Evolutionary conservation across 1,140 invertebrate species (phyloP).

Genomic region (Oryctes rhinoceros): DNA sequence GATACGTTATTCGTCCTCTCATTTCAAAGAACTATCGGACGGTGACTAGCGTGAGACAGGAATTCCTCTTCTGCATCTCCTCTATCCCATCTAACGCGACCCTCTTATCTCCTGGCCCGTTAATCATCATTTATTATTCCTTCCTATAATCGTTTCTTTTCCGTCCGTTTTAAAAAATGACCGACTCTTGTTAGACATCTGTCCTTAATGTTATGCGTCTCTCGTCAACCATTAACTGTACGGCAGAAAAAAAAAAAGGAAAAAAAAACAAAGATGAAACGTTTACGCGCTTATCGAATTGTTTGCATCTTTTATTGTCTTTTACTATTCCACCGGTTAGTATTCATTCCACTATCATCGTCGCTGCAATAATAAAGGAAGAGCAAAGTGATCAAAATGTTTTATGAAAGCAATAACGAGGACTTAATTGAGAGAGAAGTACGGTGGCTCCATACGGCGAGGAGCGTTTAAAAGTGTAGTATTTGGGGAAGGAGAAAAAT

Average conservation of each 20-base stretch:
- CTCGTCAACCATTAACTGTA: not conserved
- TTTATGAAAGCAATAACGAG: constrained; percentile 7
- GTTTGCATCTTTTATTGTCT: constrained; percentile 29
- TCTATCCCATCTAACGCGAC: not conserved
- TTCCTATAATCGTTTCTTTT: constrained; percentile 26
- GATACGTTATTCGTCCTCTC: constrained; percentile 16
- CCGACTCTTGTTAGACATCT: constrained; percentile 14
- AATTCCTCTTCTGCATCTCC: constrained; percentile 27
- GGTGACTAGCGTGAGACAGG: constrained; percentile 38
- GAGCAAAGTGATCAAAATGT: not conserved
- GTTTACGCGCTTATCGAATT: constrained; percentile 31
- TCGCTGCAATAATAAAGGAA: not conserved
- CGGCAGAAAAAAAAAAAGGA: not conserved
- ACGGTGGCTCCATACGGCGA: not conserved
- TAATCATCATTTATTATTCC: constrained; percentile 40
- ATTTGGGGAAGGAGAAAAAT: constrained; percentile 21
- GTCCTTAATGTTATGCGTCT: constrained; percentile 1
- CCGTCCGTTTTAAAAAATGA: constrained; percentile 36
- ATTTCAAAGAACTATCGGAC: constrained; percentile 34
- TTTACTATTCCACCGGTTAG: not conserved
- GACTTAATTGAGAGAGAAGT: constrained; percentile 7
- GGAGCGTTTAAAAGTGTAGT: not conserved
- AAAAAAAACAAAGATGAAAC: not conserved
- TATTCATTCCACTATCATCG: not conserved
- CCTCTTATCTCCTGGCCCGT: constrained; percentile 35